Conservation (phyloP, 1,140 invertebrate species). For the Pseudomyrmex flavicornis region DNA sequence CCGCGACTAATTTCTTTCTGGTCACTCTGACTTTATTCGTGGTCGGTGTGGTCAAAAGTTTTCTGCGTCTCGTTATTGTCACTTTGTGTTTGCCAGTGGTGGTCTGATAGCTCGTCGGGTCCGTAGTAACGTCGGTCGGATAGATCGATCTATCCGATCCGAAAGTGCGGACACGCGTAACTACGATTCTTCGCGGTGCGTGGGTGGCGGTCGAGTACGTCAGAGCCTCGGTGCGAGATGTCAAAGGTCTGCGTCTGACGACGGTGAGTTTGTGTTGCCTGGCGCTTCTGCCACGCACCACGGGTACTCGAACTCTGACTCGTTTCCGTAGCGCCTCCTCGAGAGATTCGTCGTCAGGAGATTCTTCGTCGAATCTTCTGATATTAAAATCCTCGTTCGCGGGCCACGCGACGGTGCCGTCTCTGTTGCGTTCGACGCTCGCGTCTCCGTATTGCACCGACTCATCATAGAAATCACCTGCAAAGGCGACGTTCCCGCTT, state of each 20-base stretch:
- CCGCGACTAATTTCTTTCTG: slow-evolving; percentile 80
- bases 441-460: slow-evolving; percentile 37
- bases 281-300: slow-evolving; percentile 74
- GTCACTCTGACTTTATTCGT: slow-evolving; percentile 75
- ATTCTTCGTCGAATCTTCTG: slow-evolving; percentile 24
- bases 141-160: slow-evolving; percentile 58
- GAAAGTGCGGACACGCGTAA: slow-evolving; percentile 78
- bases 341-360: slow-evolving; percentile 52
- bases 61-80: slow-evolving; percentile 81
- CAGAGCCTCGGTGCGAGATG: slow-evolving; percentile 67
- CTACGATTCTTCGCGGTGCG: slow-evolving; percentile 77
- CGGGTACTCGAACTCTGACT: slow-evolving; percentile 80
- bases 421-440: slow-evolving; percentile 25
- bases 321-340: slow-evolving; percentile 76
- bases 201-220: slow-evolving; percentile 36
- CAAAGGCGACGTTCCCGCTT: slow-evolving; percentile 76
- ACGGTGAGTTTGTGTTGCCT: slow-evolving; percentile 82
- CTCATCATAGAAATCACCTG: slow-evolving; percentile 78
- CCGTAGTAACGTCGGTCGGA: background rate
- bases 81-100: slow-evolving; percentile 77
- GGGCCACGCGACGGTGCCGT: background rate
- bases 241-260: slow-evolving; percentile 79
- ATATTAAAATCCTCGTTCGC: slow-evolving; percentile 38
- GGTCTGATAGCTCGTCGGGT: background rate
- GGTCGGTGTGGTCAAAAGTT: slow-evolving; percentile 73